Evolutionary conservation across 2,888 invertebrate species (phyloP).

Genomic region (Diadegma fenestrale): DNA sequence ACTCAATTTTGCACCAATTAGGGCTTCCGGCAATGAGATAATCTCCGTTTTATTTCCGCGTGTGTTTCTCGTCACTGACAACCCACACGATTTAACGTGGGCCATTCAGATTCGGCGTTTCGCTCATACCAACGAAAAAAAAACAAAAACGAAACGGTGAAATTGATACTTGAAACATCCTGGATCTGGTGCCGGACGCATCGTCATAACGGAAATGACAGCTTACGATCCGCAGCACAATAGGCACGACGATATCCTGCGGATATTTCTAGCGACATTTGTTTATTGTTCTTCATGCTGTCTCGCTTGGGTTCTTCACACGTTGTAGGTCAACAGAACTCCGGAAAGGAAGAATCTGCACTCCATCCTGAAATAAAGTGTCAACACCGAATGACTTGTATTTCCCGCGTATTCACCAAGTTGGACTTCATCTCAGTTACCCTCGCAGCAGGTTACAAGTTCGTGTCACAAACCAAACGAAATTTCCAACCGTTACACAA

Average conservation of each 20-base stretch:
- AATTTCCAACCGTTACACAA: background rate
- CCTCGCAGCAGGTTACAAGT: background rate
- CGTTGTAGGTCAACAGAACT: background rate
- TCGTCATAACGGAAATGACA: background rate
- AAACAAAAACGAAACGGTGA: background rate
- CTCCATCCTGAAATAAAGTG: no score
- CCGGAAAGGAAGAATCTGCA: background rate
- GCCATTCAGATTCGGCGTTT: background rate
- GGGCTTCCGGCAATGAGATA: background rate
- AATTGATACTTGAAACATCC: conserved; percentile 9
- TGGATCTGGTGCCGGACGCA: background rate
- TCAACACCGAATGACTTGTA: no score
- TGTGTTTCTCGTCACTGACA: background rate
- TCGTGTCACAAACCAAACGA: background rate
- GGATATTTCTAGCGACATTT: background rate
- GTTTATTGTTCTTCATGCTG: background rate
- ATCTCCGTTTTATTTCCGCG: background rate
- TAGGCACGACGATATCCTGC: background rate
- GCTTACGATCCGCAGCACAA: background rate
- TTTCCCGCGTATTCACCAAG: no score
- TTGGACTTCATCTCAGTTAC: no score
- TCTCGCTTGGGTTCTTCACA: background rate
- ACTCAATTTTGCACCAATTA: background rate
- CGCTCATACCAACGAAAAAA: background rate
- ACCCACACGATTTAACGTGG: background rate